Conservation (phyloP, 2,113 vertebrate species). For the Ameiurus melas region DNA sequence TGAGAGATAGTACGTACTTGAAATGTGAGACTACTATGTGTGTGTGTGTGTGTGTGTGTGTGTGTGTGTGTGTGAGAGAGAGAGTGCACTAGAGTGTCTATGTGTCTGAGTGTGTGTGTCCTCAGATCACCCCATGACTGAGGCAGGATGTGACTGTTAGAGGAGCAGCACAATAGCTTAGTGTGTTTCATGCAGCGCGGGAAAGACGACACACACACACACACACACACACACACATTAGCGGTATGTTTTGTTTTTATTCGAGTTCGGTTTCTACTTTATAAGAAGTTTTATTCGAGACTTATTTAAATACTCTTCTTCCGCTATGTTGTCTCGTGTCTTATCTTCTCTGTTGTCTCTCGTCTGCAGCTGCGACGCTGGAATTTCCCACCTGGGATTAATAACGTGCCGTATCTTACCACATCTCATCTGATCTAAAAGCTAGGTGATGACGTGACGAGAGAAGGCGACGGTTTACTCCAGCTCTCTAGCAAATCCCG, state of each 20-base stretch:
- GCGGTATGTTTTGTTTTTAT: background rate
- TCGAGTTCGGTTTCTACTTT: background rate
- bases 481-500: background rate
- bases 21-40: constrained; percentile 15
- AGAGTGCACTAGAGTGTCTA: constrained; percentile 30
- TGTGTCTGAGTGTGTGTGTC: constrained; percentile 33
- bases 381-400: background rate
- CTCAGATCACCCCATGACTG: constrained; percentile 58
- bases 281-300: too few relatives aligned
- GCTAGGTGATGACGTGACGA: background rate
- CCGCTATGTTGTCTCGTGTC: background rate
- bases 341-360: background rate
- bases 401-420: background rate
- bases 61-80: constrained; percentile 15
- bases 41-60: constrained; percentile 10
- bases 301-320: background rate
- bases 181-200: constrained; percentile 39
- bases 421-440: background rate
- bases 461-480: background rate
- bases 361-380: background rate
- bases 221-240: background rate
- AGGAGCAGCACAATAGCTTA: constrained; percentile 49
- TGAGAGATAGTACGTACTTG: background rate
- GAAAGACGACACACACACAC: constrained; percentile 23
- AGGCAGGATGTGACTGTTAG: constrained; percentile 53